Percentiles rank a stretch among this genome's conserved stretches.
phyloP scores from a whole-genome alignment of 2,113 vertebrate genomes.

The Phylloscopus whistleri region DNA sequence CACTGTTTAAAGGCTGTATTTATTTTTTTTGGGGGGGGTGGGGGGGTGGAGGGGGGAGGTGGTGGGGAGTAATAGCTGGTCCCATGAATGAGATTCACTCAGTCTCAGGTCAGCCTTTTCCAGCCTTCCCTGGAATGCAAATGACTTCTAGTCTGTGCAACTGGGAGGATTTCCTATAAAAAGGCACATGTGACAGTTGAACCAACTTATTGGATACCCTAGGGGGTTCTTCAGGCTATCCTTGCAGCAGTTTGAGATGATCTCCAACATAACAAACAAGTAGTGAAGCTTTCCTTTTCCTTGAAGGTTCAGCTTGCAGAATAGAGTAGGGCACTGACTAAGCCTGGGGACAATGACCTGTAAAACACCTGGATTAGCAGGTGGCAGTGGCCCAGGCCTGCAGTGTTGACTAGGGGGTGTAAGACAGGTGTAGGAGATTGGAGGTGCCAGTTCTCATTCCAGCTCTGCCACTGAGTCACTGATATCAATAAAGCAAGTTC shows the following conservation, averaged over 20 bases:
- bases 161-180: neutral
- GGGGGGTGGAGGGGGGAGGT: rapidly evolving
- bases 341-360: neutral
- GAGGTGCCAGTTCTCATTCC: neutral
- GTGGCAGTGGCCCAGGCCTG: neutral
- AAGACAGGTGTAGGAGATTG: neutral
- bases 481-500: neutral
- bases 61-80: neutral
- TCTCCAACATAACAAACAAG: neutral
- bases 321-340: neutral
- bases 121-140: neutral
- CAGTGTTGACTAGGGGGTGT: neutral
- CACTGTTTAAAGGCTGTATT: neutral
- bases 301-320: neutral
- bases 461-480: neutral
- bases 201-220: neutral
- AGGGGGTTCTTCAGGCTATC: neutral
- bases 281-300: neutral
- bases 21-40: neutral
- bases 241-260: neutral
- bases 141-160: neutral
- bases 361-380: neutral
- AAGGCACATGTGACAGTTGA: neutral
- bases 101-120: neutral
- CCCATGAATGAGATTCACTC: neutral